phyloP scores from a whole-genome alignment of 2,888 invertebrate genomes.

The Heliconius aoede region DNA sequence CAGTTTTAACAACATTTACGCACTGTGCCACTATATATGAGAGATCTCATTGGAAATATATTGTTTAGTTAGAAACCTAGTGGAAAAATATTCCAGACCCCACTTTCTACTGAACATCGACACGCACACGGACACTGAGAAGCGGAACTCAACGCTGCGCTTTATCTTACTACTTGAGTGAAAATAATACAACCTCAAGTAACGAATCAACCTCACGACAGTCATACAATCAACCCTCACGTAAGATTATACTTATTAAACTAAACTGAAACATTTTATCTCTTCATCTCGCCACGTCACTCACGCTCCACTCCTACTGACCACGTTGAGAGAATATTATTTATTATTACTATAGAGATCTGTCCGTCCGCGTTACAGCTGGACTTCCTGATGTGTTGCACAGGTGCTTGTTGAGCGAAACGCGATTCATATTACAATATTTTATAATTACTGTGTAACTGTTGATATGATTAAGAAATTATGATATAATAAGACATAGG shows the following conservation, averaged over 20 bases:
- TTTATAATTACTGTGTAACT: background rate
- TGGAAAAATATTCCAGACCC: background rate
- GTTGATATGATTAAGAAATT: background rate
- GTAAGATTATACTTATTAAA: background rate
- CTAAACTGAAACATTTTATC: slow-evolving; percentile 21
- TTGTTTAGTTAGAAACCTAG: background rate
- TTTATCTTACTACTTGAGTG: too few species aligned
- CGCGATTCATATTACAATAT: background rate
- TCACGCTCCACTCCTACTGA: slow-evolving; percentile 4
- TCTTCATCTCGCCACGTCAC: slow-evolving; percentile 10
- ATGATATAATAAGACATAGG: too few species aligned
- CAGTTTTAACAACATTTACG: too few species aligned
- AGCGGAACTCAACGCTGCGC: too few species aligned
- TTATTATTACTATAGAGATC: slow-evolving; percentile 27
- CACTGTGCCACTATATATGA: too few species aligned
- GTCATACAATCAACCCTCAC: background rate
- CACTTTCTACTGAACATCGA: background rate
- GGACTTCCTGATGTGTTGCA: slow-evolving; percentile 72
- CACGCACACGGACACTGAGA: too few species aligned
- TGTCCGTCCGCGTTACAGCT: slow-evolving; percentile 55
- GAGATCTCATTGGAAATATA: too few species aligned
- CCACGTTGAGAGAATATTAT: slow-evolving; percentile 19
- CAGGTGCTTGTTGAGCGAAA: slow-evolving; percentile 62
- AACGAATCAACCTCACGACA: too few species aligned
- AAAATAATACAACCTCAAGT: too few species aligned